Evolutionary conservation across 2,797 vertebrate genomes (phyloP), one percentile per base, ranked within the genome.

Genomic region (Oryzias dopingdopingensis): DNA sequence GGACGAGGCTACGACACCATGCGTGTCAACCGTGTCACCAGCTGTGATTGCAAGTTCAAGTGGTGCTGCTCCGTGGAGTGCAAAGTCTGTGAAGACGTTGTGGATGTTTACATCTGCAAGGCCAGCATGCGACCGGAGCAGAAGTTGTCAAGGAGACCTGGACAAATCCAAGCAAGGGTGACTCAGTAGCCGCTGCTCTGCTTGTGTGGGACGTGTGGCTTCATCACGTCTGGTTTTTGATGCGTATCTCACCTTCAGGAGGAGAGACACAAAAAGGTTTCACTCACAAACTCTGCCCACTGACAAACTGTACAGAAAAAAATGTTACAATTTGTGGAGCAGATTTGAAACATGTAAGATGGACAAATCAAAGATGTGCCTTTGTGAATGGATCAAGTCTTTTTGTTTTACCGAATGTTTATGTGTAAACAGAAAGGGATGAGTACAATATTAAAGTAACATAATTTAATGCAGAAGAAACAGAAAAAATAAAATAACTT

Each of bases 21-120:
- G 24, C 93, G 96, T 0, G 89, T 96, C 74, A 96, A 93, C 1
- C 95, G 93, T 0, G 73, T 97, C 87, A 95, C 92, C 74, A 95
- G 98, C 90, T 99, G 97, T 18, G 97, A 98, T 87, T 99, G 97
- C 89, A 98, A 97, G 88, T 99, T 99, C 89, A 95, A 95, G 83
- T 99, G 97, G 97, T 99, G 97, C 89, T 99, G 97, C 59, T 91
- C 94, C 0, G 97, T 99, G 62, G 93, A 96, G 83, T 99, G 97
- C 91, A 93, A 92, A 68, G 94, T 97, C 86, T 99, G 97, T 6
- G 92, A 96, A 87, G 94, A 97, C 68, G 82, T 91, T 18, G 94
- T 98, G 85, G 97, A 99, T 3, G 74, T 99, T 71, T 96, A 99
- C 86, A 99, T 96, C 0, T 99, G 97, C 85, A 99, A 99, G 81